Percentiles rank a stretch among this genome's conserved stretches.
phyloP scores from a whole-genome alignment of 2,113 vertebrate genomes.

The Fulmarus glacialis region DNA sequence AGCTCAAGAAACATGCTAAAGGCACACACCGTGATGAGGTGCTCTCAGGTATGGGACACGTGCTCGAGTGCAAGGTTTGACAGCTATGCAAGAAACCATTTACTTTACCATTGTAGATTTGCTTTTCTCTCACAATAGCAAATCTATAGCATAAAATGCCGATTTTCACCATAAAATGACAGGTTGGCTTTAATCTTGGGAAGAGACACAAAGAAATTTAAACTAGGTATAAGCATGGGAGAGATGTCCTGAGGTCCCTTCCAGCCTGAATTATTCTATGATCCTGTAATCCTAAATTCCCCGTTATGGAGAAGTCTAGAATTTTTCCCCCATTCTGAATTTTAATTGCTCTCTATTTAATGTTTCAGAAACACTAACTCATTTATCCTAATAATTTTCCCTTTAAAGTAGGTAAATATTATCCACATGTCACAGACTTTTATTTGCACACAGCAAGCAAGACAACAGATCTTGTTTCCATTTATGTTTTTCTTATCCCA shows the following conservation, averaged over 20 bases:
- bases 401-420: neutral
- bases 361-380: neutral
- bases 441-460: neutral
- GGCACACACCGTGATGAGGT: neutral
- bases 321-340: neutral
- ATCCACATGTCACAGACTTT: neutral
- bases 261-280: neutral
- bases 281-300: neutral
- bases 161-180: neutral
- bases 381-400: neutral
- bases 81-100: neutral
- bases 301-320: neutral
- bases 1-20: neutral
- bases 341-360: neutral
- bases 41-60: accelerated
- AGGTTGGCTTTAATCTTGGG: neutral
- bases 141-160: neutral
- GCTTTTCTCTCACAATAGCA: neutral
- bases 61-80: neutral
- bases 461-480: neutral
- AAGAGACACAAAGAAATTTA: neutral
- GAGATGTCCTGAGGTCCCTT: neutral
- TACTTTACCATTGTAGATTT: neutral
- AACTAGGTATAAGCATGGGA: neutral
- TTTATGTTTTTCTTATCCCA: neutral